Evolutionary conservation across 2,113 vertebrate species (phyloP).

Genomic region (Poecilia latipinna): DNA sequence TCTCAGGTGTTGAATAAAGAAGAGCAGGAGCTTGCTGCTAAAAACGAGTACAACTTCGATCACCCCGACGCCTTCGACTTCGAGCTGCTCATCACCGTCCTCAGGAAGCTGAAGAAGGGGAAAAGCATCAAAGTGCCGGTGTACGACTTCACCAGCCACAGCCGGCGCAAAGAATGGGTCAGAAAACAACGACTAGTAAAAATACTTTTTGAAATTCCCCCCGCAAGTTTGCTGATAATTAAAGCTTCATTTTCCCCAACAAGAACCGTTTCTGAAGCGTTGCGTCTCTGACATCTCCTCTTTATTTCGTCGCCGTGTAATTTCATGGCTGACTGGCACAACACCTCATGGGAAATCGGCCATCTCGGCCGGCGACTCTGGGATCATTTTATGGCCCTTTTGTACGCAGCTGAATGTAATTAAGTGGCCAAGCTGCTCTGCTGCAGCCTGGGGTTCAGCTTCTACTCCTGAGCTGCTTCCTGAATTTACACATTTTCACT

Average conservation of each 20-base stretch:
- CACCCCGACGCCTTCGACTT: constrained; percentile 93
- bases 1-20: constrained; percentile 86
- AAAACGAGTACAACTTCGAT: constrained; percentile 91
- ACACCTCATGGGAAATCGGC: constrained; percentile 33
- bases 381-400: constrained; percentile 51
- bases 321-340: constrained; percentile 74
- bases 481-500: not conserved
- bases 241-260: constrained; percentile 29
- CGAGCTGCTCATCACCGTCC: constrained; percentile 85
- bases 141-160: constrained; percentile 89
- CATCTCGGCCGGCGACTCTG: constrained; percentile 23
- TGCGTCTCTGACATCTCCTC: constrained; percentile 32
- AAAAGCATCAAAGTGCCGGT: constrained; percentile 91
- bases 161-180: constrained; percentile 90
- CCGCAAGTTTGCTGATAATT: constrained; percentile 31
- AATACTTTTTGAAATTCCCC: not conserved
- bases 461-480: not conserved
- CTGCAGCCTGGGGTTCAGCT: not conserved
- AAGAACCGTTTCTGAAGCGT: constrained; percentile 32
- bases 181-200: constrained; percentile 1
- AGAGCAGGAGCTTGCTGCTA: constrained; percentile 84
- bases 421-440: constrained; percentile 13
- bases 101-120: constrained; percentile 91
- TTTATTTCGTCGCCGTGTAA: constrained; percentile 56
- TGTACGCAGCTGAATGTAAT: constrained; percentile 41